Percentiles rank a stretch among this genome's conserved stretches.
Evolutionary conservation across 1,140 invertebrate species (phyloP).

Genomic region (Megalonaias nervosa): DNA sequence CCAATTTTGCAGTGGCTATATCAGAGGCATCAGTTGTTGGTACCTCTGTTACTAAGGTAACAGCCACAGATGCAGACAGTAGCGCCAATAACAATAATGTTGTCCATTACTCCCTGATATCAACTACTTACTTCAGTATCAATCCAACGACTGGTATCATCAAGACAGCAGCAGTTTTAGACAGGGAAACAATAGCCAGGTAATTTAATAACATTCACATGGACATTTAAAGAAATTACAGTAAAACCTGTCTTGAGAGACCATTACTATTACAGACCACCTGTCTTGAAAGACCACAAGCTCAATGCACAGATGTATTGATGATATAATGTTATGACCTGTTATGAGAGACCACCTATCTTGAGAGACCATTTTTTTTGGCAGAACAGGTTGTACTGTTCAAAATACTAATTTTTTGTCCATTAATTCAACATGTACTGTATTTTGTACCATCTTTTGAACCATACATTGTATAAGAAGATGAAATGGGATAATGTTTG

Average conservation of each 20-base stretch:
- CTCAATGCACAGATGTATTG: no score
- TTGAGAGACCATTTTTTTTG: no score
- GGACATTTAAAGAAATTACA: neutral
- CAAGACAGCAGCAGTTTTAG: constrained; percentile 18
- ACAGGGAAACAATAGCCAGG: constrained; percentile 38
- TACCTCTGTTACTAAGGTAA: constrained; percentile 14
- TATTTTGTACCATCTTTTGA: no score
- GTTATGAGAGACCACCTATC: no score
- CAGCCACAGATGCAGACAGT: constrained; percentile 29
- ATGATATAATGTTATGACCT: no score
- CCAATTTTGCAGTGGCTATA: constrained; percentile 20
- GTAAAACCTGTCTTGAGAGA: neutral
- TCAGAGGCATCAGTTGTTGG: constrained; percentile 14
- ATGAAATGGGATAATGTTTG: no score
- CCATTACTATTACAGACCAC: no score
- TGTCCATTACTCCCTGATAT: constrained; percentile 11
- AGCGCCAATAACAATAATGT: constrained; percentile 28
- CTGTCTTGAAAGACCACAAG: no score
- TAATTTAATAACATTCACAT: neutral
- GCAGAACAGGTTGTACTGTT: no score
- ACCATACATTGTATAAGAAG: no score
- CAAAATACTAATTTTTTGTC: no score
- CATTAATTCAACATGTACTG: no score
- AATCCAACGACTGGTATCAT: constrained; percentile 13
- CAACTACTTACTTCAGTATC: constrained; percentile 22